These are phyloP conservation scores for Danio tinwini DNA, from an alignment of 2,797 vertebrate species.

Conservation along the genomic window DNA sequence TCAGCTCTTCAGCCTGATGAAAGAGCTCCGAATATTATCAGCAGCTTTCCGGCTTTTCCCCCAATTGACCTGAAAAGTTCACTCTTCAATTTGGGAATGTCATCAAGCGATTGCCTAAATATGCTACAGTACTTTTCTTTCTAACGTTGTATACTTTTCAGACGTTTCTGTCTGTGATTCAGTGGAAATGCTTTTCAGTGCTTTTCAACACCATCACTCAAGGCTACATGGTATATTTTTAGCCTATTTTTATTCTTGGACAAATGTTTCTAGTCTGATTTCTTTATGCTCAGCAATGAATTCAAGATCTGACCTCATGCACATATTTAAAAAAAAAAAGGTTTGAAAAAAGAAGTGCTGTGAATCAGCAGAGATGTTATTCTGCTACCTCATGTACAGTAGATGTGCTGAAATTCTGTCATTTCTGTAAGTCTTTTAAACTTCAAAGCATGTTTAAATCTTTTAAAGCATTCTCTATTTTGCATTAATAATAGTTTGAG, in stretches of 20 bases:
- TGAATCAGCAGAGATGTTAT: neutral
- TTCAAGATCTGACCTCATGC: constrained; percentile 10
- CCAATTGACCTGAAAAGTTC: neutral
- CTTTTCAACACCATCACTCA: constrained; percentile 1
- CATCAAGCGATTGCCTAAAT: constrained; percentile 12
- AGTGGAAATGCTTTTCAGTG: constrained; percentile 20
- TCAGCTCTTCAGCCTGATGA: constrained; percentile 13
- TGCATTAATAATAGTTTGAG: neutral
- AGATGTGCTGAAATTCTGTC: neutral
- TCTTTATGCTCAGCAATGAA: constrained; percentile 14
- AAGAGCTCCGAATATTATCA: constrained; percentile 8
- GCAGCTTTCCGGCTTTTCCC: neutral
- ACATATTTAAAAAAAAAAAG: neutral
- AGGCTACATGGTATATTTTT: constrained; percentile 13
- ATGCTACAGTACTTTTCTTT: neutral
- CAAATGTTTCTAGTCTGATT: neutral
- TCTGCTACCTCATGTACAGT: neutral
- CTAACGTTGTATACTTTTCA: constrained; percentile 7
- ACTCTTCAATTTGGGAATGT: neutral
- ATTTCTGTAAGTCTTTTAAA: neutral
- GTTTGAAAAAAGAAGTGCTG: neutral
- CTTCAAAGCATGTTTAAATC: neutral
- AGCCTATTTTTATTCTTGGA: neutral
- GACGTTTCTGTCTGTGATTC: neutral
- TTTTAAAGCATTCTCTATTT: neutral